Evolutionary conservation across 2,113 vertebrate genomes (phyloP).

Genomic region (Myiozetetes cayanensis): DNA sequence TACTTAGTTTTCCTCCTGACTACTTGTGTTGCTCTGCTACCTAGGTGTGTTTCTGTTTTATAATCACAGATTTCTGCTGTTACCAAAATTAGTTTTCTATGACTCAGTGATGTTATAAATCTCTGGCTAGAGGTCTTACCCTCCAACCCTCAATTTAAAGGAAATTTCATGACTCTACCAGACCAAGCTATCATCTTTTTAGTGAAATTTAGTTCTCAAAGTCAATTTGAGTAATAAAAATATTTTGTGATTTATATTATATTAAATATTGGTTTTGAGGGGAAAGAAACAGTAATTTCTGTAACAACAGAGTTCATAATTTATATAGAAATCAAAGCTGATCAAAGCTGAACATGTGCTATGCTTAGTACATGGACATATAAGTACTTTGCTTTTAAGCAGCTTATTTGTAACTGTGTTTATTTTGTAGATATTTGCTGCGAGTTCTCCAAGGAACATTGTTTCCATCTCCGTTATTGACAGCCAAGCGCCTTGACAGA

Average conservation of each 20-base stretch:
- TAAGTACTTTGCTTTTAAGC: not conserved
- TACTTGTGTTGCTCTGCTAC: slow-evolving; percentile 82
- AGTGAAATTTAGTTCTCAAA: not conserved
- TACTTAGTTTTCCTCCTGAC: slow-evolving; percentile 83
- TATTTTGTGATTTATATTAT: not conserved
- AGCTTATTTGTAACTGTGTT: not conserved
- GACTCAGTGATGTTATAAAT: not conserved
- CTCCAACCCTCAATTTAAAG: not conserved
- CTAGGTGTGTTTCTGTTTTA: slow-evolving; percentile 76
- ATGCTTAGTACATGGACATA: not conserved
- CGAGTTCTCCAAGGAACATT: slow-evolving; percentile 75
- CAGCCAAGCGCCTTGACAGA: slow-evolving; percentile 67
- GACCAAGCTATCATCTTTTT: not conserved
- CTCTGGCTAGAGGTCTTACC: not conserved
- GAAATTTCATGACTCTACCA: not conserved
- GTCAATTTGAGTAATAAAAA: not conserved
- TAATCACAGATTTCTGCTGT: not conserved
- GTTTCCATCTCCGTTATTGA: slow-evolving; percentile 69
- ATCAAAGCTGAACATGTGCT: not conserved
- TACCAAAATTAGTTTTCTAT: not conserved
- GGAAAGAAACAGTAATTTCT: not conserved
- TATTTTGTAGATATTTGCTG: slow-evolving; percentile 75
- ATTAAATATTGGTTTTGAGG: not conserved
- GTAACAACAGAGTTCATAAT: not conserved
- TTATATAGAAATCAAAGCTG: not conserved